Evolutionary conservation across 2,888 invertebrate genomes (phyloP).

Genomic region (Nymphalis urticae): DNA sequence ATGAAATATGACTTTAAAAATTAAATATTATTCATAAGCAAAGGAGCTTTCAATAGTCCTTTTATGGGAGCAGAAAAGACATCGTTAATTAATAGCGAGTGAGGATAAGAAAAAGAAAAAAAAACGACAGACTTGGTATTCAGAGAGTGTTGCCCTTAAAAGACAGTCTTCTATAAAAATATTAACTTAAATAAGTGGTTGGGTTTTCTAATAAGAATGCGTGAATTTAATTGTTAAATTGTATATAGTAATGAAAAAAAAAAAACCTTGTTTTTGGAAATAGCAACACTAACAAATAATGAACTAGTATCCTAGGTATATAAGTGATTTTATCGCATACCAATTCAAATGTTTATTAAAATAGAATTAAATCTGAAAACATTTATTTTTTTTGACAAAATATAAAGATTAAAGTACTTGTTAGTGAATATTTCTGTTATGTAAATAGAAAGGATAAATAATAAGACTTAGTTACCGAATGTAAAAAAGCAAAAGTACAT

Average conservation of each 20-base stretch:
- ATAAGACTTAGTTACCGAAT: neutral
- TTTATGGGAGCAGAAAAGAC: constrained; percentile 20
- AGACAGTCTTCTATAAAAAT: constrained; percentile 21
- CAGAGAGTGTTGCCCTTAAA: constrained; percentile 20
- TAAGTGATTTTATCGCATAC: too few relatives aligned
- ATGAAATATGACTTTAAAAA: constrained; percentile 1
- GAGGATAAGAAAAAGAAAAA: constrained; percentile 17
- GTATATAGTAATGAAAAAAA: too few relatives aligned
- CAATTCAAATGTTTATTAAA: too few relatives aligned
- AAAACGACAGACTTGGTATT: constrained; percentile 15
- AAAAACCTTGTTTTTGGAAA: too few relatives aligned
- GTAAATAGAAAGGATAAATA: too few relatives aligned
- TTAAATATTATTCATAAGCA: constrained; percentile 26
- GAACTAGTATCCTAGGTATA: too few relatives aligned
- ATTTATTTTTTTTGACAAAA: too few relatives aligned
- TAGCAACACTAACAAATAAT: too few relatives aligned
- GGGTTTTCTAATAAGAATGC: constrained; percentile 2
- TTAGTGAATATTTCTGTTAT: too few relatives aligned
- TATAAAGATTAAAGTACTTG: too few relatives aligned
- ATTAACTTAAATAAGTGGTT: constrained; percentile 14
- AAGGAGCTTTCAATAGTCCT: constrained; percentile 20
- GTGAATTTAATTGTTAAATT: neutral
- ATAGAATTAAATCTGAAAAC: too few relatives aligned
- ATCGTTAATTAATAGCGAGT: constrained; percentile 26
- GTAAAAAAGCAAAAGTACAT: neutral